Evolutionary conservation across 2,113 vertebrate genomes (phyloP), one percentile per base, ranked within the genome.

Genomic region (Meleagris gallopavo): DNA sequence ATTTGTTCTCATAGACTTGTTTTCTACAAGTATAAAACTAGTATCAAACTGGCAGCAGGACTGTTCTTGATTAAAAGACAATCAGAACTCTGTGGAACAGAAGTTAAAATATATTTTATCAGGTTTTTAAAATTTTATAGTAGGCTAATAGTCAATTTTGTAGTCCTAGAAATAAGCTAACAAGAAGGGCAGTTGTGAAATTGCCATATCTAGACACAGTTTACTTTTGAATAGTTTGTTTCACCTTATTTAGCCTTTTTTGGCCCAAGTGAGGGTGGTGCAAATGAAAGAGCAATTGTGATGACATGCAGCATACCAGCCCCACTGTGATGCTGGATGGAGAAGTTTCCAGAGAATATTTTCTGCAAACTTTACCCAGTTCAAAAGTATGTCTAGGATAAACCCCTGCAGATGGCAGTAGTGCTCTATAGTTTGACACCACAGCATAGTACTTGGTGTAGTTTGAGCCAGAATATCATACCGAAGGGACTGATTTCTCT

Each of bases 381-480:
- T 65, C 29, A 88, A 89, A 29, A 77, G 21, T 45, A 10, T 21
- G 10, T 8, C 8, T 24, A 13, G 32, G n/a, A 80, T 46, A 78
- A 96, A 40, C 3, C 87, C 98, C 98, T 97, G 97, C 93, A 98
- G 98, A 92, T 97, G 98, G 98, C 98, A 98, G 97, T 95, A 98
- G 88, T 71, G 96, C 94, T 96, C 95, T 89, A 97, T 62, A 92
- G 89, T 97, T 97, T 84, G 69, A 30, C 52, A 32, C 11, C 24
- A 5, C 13, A 30, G 45, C 66, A 5, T 32, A 9, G 41, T 3
- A 43, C 34, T 69, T 30, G 14, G 6, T 25, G 19, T 4, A 52
- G 22, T 21, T 38, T 29, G 18, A 86, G 52, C 15, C 48, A 32
- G 64, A 83, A 3, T 36, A 29, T 50, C n/a, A 8, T 4, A 3